Evolutionary conservation across 2,113 vertebrate species (phyloP), one percentile per base, ranked within the genome.

Genomic region (Gymnarchus niloticus): DNA sequence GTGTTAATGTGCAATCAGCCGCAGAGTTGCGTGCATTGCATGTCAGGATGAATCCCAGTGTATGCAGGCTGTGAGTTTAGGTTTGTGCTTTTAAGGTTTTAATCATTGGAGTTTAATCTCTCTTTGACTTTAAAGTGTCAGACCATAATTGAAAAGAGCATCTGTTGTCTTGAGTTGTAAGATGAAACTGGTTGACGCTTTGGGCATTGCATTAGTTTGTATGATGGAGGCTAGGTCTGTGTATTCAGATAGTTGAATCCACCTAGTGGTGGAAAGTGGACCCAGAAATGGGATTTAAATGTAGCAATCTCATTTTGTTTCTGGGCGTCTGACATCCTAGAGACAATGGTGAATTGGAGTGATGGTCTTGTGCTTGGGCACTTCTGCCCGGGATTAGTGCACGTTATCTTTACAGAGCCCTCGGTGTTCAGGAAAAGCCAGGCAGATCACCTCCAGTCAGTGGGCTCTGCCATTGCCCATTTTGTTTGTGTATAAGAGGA

Each of bases 401-500:
- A 49, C 21, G 3, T 61, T 28, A 3, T 51, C 10, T 81, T 25
- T 17, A 28, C 23, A 48, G 2, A 25, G 3, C 49, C 28, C 14
- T 56, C 19, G 19, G 33, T 12, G 49, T n/a, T 56, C 9, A 46
- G 37, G 14, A 5, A 25, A 73, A 69, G 69, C 51, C 10, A n/a
- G 37, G 33, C 49, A 49, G 83, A 49, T 37, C 19, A 77, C 49
- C 28, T 61, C 25, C 83, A 28, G 10, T 41, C 9, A 44, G 51
- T 0, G 8, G 69, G 21, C 7, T 44, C 21, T n/a, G 10, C 52
- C 21, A 46, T 88, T 85, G 90, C 91, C 88, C 2, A 0, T 91
- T 94, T 92, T 93, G 91, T 94, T 94, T 93, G 85, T 90, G 84
- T 78, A 89, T 92, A 91, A 92, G 87, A 92, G 92, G 94, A 93